Evolutionary conservation across 1,140 invertebrate species (phyloP).

Genomic region (Heliconius nattereri): DNA sequence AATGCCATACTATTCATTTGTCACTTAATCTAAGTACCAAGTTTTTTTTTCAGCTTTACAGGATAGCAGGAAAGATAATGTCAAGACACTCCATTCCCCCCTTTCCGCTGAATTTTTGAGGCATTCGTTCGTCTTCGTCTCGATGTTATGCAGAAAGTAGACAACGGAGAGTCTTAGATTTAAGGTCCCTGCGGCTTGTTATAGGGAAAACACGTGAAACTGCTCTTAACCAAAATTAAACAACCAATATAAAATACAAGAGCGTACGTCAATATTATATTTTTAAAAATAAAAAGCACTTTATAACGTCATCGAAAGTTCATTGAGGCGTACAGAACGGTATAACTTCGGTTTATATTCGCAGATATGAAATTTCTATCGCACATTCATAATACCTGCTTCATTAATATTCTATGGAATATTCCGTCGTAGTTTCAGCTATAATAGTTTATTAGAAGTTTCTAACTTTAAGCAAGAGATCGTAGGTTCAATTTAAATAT

Average conservation of each 20-base stretch:
- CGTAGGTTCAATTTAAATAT: neutral
- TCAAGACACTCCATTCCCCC: too few species aligned
- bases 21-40: too few species aligned
- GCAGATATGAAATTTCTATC: conserved; percentile 1
- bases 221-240: neutral
- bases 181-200: neutral
- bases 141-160: neutral
- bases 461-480: neutral
- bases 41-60: too few species aligned
- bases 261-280: neutral
- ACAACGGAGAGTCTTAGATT: neutral
- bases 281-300: conserved; percentile 8
- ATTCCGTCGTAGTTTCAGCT: neutral
- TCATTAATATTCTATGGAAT: conserved; percentile 2
- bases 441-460: neutral
- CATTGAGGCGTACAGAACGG: neutral
- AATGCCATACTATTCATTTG: too few species aligned
- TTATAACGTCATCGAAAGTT: neutral
- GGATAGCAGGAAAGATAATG: too few species aligned
- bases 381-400: neutral
- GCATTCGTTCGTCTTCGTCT: too few species aligned
- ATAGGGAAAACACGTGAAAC: neutral
- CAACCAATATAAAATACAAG: neutral
- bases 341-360: conserved; percentile 4
- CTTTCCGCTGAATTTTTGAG: too few species aligned